These are phyloP conservation scores for Ricordea florida DNA, from an alignment of 92 coral and sea anemone genomes.

Conservation along the genomic window DNA sequence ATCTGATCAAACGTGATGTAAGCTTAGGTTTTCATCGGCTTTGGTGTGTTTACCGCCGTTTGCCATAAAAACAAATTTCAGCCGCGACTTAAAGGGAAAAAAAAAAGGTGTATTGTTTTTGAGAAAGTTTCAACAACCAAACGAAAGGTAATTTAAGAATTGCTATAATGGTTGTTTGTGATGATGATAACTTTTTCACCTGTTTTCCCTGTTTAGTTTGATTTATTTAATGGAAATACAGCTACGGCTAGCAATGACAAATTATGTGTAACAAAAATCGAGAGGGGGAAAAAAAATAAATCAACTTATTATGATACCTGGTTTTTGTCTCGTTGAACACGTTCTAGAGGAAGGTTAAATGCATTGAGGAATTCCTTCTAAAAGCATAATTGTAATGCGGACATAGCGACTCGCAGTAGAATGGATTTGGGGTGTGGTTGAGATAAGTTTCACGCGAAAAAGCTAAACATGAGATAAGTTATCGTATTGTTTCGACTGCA, in stretches of 20 bases:
- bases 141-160: not conserved
- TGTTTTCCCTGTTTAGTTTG: too few species aligned
- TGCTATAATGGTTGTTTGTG: not conserved
- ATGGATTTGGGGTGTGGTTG: slow-evolving; percentile 9
- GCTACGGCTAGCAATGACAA: too few species aligned
- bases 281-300: too few species aligned
- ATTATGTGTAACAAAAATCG: too few species aligned
- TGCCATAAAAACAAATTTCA: too few species aligned
- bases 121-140: not conserved
- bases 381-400: slow-evolving; percentile 4
- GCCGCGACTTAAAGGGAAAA: not conserved
- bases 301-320: too few species aligned
- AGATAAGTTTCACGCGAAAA: slow-evolving; percentile 7
- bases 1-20: not conserved
- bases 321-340: too few species aligned
- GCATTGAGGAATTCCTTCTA: slow-evolving; percentile 1
- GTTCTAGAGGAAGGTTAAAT: not conserved
- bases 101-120: not conserved
- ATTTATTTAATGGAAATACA: too few species aligned
- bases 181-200: too few species aligned
- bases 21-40: too few species aligned
- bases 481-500: slow-evolving; percentile 15
- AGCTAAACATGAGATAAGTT: slow-evolving; percentile 4
- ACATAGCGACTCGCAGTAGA: slow-evolving; percentile 2
- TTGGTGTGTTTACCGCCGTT: too few species aligned